Conservation (phyloP, 1,140 invertebrate genomes). For the Sarcophaga peregrina region DNA sequence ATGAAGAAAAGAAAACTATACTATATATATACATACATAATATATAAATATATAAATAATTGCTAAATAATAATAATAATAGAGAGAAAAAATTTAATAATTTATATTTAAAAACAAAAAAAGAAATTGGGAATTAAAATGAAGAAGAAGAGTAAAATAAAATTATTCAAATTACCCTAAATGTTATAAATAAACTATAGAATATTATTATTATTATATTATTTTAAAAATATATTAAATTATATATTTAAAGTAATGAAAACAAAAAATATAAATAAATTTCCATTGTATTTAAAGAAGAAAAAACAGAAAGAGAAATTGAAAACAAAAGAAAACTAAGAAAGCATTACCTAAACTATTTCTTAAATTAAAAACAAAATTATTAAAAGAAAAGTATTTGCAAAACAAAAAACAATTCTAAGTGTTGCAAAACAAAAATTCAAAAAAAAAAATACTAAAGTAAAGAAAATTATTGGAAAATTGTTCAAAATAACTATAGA, state of each 20-base stretch:
- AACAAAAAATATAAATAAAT: slow-evolving; percentile 19
- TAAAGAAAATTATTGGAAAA: neutral
- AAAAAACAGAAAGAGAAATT: neutral
- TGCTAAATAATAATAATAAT: neutral
- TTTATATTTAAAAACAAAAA: slow-evolving; percentile 8
- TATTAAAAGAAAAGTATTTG: neutral
- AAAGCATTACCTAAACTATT: neutral
- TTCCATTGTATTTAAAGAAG: neutral
- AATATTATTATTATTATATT: neutral
- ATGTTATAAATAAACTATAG: slow-evolving; percentile 7
- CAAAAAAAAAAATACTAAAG: neutral
- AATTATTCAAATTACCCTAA: slow-evolving; percentile 11
- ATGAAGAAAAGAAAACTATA: neutral
- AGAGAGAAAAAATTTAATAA: neutral
- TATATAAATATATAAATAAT: neutral
- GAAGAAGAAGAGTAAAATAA: slow-evolving; percentile 5
- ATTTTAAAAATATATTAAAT: slow-evolving; percentile 14
- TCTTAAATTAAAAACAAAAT: neutral
- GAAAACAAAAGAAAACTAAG: neutral
- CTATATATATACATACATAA: slow-evolving; percentile 22
- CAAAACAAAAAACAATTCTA: neutral
- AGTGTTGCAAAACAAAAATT: no score
- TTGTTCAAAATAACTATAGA: neutral
- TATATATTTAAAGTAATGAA: neutral
- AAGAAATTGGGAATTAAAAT: neutral